Evolutionary conservation across 2,888 invertebrate genomes (phyloP), one percentile per base, ranked within the genome.

Genomic region (Synergus japonicus): DNA sequence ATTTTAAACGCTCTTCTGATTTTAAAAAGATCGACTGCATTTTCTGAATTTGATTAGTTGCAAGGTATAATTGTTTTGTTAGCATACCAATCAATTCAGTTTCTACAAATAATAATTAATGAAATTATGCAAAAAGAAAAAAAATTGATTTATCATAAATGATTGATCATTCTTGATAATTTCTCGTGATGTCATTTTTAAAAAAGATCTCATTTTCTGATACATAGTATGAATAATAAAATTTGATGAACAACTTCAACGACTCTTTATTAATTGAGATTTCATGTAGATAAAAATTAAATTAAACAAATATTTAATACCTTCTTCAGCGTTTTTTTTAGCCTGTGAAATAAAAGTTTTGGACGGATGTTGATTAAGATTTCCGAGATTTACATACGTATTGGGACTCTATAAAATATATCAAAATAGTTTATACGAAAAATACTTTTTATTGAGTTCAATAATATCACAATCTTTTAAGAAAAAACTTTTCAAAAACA

Each of bases 1-100:
- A 18, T 76, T 82, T 85, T 65, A 89, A 63, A 69, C 87, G 82
- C 44, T 88, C 89, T 29, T 90, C 90, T 49, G 86, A 85, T 81
- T 85, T 89, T n/a, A 81, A 85, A 37, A 90, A 65, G 4, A 85
- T 77, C 9, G 78, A 54, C 77, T 90, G 89, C 84, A 88, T 87
- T 76, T 85, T 87, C 49, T 88, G 88, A 83, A 90, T 85, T 58
- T 90, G 89, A 78, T 83, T 83, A 43, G 89, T 88, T 22, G 88
- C 89, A 8, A 86, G 69, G 66, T 87, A 88, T 41, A 91, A 79
- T 78, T 91, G 89, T 37, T 86, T 88, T 64, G 89, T 87, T 77
- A 90, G 37, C 77, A 86, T 82, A 15, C 83, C 82, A 13, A 89
- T 83, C 65, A 90, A 80, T 64, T 89, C 88, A 65, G 85, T 88